Evolutionary conservation across 53 echinoderm and acorn worm species (phyloP).

Genomic region (Patiria pectinifera): DNA sequence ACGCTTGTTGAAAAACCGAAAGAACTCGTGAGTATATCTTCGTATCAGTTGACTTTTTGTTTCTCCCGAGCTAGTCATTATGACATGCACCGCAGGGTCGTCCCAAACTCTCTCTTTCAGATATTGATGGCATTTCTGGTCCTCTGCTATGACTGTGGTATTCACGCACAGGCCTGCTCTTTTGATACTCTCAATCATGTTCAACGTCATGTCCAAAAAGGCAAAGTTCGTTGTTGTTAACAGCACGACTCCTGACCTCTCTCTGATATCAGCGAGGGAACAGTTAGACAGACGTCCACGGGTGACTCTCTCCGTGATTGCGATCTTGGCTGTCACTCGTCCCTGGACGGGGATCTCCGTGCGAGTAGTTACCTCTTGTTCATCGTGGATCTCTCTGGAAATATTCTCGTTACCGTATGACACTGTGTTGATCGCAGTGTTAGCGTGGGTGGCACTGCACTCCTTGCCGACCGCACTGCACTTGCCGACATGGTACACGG

Average conservation of each 20-base stretch:
- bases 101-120: background rate
- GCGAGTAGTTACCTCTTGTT: too few species aligned
- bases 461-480: too few species aligned
- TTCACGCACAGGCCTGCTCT: constrained; percentile 1
- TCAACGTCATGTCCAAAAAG: background rate
- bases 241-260: background rate
- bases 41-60: too few species aligned
- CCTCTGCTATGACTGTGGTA: constrained; percentile 10
- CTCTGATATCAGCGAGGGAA: background rate
- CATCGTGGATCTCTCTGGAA: too few species aligned
- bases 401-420: too few species aligned
- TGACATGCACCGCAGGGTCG: background rate
- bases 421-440: too few species aligned
- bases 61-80: background rate
- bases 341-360: too few species aligned
- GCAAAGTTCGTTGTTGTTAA: background rate
- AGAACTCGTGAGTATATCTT: background rate
- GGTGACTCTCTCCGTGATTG: too few species aligned
- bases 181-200: constrained; percentile 18
- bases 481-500: too few species aligned
- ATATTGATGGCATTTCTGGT: background rate
- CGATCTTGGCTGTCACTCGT: too few species aligned
- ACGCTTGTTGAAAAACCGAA: constrained; percentile 2
- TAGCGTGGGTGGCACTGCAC: too few species aligned
- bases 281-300: background rate